Conservation (phyloP, 2,888 invertebrate genomes). For the Netelia fuscicornis region DNA sequence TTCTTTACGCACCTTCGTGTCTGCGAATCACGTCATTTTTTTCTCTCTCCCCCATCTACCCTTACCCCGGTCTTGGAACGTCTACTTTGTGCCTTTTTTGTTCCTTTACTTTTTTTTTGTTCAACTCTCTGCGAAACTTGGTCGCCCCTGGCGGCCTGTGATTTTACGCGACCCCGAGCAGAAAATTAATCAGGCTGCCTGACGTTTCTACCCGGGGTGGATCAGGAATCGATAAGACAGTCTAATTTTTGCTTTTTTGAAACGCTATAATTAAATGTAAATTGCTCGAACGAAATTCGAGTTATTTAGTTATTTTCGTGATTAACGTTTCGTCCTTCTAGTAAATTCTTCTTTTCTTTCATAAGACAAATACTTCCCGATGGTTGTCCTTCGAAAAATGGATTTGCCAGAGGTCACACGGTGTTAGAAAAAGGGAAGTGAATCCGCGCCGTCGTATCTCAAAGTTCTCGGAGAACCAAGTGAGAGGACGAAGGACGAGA, state of each 20-base stretch:
- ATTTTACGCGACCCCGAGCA: conserved; percentile 6
- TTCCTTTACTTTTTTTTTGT: background rate
- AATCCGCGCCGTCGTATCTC: conserved; percentile 30
- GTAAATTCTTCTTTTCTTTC: too few relatives aligned
- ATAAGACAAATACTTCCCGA: too few relatives aligned
- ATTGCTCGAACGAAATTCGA: too few relatives aligned
- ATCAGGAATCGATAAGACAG: too few relatives aligned
- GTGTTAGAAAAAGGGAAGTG: conserved; percentile 17
- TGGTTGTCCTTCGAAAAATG: too few relatives aligned
- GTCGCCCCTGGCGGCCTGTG: conserved; percentile 1
- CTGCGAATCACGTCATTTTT: conserved; percentile 19
- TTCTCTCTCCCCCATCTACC: conserved; percentile 5
- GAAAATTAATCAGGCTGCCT: too few relatives aligned
- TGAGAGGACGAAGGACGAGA: conserved; percentile 7
- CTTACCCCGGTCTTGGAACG: conserved; percentile 1
- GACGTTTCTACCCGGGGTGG: too few relatives aligned
- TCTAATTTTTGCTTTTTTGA: too few relatives aligned
- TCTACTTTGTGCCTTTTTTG: background rate
- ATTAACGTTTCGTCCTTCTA: too few relatives aligned
- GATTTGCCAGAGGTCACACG: too few relatives aligned
- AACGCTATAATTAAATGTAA: too few relatives aligned
- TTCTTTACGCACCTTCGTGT: conserved; percentile 44
- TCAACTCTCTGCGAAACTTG: background rate
- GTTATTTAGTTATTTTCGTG: too few relatives aligned
- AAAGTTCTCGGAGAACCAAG: conserved; percentile 39